These are phyloP conservation scores for Patella caerulea DNA, from an alignment of 2,888 invertebrate genomes.

Conservation along the genomic window DNA sequence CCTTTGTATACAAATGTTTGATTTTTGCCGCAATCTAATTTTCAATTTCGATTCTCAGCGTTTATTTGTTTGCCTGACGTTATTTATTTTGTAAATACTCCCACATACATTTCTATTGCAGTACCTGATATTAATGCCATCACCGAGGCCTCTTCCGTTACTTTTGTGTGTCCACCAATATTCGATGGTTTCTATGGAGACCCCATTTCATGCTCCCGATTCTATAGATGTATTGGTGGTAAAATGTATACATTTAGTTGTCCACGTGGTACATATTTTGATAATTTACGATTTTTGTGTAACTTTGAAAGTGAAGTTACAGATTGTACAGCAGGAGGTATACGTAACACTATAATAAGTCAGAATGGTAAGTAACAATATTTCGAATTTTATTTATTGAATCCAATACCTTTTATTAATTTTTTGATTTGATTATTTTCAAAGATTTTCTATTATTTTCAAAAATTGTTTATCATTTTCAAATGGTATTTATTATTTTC, in stretches of 20 bases:
- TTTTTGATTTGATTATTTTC: too few relatives aligned
- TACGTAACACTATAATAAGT: neutral
- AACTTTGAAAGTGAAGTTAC: constrained; percentile 21
- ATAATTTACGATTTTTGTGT: constrained; percentile 18
- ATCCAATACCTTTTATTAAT: too few relatives aligned
- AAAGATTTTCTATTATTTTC: too few relatives aligned
- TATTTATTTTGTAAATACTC: too few relatives aligned
- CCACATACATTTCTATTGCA: neutral
- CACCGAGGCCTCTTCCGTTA: neutral
- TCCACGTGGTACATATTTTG: constrained; percentile 34
- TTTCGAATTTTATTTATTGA: too few relatives aligned
- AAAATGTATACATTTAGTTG: constrained; percentile 31
- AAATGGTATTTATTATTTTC: too few relatives aligned
- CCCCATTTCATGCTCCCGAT: constrained; percentile 27
- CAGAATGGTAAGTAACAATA: neutral
- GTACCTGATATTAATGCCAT: constrained; percentile 9
- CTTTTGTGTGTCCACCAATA: constrained; percentile 27
- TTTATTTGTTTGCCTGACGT: neutral
- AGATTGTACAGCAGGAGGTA: constrained; percentile 14
- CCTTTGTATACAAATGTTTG: too few relatives aligned
- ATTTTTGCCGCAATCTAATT: neutral
- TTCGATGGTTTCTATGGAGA: constrained; percentile 30
- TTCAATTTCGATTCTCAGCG: constrained; percentile 5
- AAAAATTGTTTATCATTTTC: too few relatives aligned
- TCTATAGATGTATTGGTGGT: constrained; percentile 33